A percentile compares a stretch with the other conserved stretches of the same genome.
Evolutionary conservation across 2,113 vertebrate species (phyloP).

Genomic region (Struthidea cinerea): DNA sequence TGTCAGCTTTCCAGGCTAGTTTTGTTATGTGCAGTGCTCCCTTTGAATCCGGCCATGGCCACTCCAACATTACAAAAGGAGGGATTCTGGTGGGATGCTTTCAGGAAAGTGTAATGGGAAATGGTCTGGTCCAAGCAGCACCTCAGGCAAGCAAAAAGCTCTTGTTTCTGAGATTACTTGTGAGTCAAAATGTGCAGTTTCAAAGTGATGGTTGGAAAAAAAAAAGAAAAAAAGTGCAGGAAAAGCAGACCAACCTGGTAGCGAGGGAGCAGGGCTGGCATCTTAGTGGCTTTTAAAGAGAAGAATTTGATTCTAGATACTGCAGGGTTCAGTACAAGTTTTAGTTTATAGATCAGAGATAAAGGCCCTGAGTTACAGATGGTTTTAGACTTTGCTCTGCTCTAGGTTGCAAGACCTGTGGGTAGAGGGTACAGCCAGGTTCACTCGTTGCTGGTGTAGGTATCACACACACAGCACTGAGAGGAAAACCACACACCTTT

Average conservation of each 20-base stretch:
- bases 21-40: background rate
- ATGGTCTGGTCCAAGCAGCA: background rate
- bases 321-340: background rate
- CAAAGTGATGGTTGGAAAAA: background rate
- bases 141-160: background rate
- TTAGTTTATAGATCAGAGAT: background rate
- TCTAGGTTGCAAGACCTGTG: background rate
- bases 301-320: background rate
- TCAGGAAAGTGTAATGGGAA: background rate
- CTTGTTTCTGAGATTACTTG: background rate
- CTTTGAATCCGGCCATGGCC: background rate
- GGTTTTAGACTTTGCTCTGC: background rate
- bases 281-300: background rate
- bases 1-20: background rate
- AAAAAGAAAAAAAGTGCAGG: background rate
- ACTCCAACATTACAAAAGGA: background rate
- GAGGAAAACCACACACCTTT: background rate
- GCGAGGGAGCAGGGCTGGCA: background rate
- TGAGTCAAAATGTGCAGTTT: background rate
- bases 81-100: background rate
- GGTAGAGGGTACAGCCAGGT: background rate
- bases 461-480: background rate
- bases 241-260: background rate
- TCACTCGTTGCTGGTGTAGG: fast-evolving
- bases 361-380: background rate